Conservation (phyloP, 2,888 invertebrate genomes). For the Drosophila barbarae region DNA sequence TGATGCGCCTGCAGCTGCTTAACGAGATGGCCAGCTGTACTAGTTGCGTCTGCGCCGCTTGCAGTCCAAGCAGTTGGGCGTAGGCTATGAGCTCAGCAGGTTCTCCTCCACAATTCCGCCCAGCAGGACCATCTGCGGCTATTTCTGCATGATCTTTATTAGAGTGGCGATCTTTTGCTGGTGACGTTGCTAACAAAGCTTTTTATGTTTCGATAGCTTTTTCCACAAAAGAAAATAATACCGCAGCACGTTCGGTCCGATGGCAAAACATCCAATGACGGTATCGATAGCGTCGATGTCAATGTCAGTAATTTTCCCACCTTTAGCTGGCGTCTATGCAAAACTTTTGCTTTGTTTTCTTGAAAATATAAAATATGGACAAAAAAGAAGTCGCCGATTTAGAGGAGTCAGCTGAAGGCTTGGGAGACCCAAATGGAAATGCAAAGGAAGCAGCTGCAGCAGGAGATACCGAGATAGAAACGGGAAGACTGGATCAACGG, state of each 20-base stretch:
- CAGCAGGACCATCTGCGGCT: slow-evolving; percentile 86
- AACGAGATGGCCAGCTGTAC: slow-evolving; percentile 85
- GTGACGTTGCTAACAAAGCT: not conserved
- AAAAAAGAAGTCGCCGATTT: too few species aligned
- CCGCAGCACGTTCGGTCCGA: not conserved
- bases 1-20: slow-evolving; percentile 86
- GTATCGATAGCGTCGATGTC: not conserved
- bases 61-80: slow-evolving; percentile 84
- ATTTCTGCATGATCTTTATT: slow-evolving; percentile 85
- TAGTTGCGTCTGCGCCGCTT: slow-evolving; percentile 84
- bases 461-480: too few species aligned
- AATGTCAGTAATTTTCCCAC: not conserved
- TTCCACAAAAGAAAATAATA: slow-evolving; percentile 6
- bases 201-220: not conserved
- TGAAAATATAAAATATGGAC: not conserved
- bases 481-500: too few species aligned
- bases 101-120: slow-evolving; percentile 88
- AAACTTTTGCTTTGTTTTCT: not conserved
- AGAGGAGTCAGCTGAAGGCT: too few species aligned
- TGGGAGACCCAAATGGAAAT: too few species aligned
- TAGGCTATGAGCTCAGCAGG: slow-evolving; percentile 85
- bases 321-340: not conserved
- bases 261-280: not conserved
- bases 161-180: slow-evolving; percentile 83
- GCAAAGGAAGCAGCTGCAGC: too few species aligned